Evolutionary conservation across 2,888 invertebrate genomes (phyloP).

Genomic region (Ormia ochracea): DNA sequence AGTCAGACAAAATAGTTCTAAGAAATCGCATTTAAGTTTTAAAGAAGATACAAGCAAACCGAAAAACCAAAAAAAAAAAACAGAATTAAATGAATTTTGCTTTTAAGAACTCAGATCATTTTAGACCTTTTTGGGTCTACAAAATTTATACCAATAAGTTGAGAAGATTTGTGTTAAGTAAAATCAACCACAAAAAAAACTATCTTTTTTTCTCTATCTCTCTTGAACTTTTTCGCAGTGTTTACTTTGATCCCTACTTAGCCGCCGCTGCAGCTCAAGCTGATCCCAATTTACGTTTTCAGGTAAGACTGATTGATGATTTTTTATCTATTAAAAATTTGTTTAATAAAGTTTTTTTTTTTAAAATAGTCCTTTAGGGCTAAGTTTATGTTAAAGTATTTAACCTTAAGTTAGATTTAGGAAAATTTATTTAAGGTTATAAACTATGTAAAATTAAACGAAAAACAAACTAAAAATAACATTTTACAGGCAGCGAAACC

Average conservation of each 20-base stretch:
- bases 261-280: constrained; percentile 89
- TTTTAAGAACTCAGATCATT: constrained; percentile 71
- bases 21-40: not conserved
- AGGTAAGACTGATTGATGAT: constrained; percentile 81
- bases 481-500: constrained; percentile 85
- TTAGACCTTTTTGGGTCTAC: constrained; percentile 45
- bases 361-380: not conserved
- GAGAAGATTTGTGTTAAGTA: constrained; percentile 36
- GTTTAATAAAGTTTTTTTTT: not conserved
- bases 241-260: constrained; percentile 97
- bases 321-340: constrained; percentile 22
- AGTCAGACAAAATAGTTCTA: not conserved
- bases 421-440: not conserved
- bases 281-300: constrained; percentile 92
- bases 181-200: constrained; percentile 39
- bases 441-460: constrained; percentile 32
- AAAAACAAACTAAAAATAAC: constrained; percentile 57
- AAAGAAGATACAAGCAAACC: too few relatives aligned
- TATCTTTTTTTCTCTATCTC: constrained; percentile 44
- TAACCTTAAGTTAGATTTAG: constrained; percentile 20
- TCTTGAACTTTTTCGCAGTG: constrained; percentile 78
- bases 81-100: constrained; percentile 71
- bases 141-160: constrained; percentile 48
- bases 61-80: too few relatives aligned
- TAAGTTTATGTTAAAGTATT: constrained; percentile 9